phyloP scores from a whole-genome alignment of 2,888 invertebrate genomes.

The Isoperla grammatica region DNA sequence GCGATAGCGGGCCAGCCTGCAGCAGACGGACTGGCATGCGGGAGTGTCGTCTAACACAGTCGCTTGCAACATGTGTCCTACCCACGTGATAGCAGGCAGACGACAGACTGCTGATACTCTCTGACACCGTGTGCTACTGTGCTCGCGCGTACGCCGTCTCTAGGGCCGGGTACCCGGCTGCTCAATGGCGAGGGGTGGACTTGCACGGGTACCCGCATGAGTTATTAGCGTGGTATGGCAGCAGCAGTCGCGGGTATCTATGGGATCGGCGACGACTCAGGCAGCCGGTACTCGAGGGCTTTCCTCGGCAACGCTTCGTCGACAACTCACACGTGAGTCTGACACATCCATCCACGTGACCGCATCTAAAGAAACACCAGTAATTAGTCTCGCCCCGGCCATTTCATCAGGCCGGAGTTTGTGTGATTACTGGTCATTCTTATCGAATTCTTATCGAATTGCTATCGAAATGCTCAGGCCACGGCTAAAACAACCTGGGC shows the following conservation, averaged over 20 bases:
- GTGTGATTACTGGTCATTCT: no score
- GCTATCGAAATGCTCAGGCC: no score
- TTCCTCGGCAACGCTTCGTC: conserved; percentile 27
- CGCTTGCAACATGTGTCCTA: not conserved
- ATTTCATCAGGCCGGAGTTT: no score
- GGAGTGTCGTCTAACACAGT: not conserved
- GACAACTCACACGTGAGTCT: conserved; percentile 29
- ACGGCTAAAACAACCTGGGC: no score
- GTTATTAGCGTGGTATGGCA: conserved; percentile 24
- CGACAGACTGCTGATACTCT: no score
- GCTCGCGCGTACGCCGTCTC: conserved; percentile 1
- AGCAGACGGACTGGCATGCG: not conserved
- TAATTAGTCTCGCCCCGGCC: no score
- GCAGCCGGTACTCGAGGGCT: conserved; percentile 30
- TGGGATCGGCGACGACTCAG: conserved; percentile 67
- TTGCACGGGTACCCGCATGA: no score
- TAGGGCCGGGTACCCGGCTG: not conserved
- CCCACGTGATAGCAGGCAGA: conserved; percentile 1
- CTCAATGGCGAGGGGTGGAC: not conserved
- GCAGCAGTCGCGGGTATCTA: conserved; percentile 69
- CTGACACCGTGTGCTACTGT: conserved; percentile 7
- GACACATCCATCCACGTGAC: conserved; percentile 18
- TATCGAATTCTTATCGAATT: no score
- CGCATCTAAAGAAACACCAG: no score
- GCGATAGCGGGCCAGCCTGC: not conserved